Conservation (phyloP, 2,113 vertebrate species). For the Entelurus aequoreus region DNA sequence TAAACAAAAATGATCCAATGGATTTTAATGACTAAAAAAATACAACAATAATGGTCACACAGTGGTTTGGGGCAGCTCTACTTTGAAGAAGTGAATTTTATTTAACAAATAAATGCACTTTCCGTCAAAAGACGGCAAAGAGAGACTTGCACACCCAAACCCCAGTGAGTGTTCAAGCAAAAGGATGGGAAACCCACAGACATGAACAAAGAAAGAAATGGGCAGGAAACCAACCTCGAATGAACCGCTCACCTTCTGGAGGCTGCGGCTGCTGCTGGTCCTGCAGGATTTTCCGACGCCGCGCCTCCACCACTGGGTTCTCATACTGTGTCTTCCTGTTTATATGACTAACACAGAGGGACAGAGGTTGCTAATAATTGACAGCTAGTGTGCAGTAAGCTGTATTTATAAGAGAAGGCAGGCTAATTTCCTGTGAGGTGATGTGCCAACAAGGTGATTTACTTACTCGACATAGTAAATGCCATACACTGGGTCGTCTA, state of each 20-base stretch:
- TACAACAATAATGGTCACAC: slow-evolving; percentile 38
- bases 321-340: slow-evolving; percentile 98
- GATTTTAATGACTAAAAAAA: slow-evolving; percentile 43
- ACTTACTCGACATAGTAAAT: slow-evolving; percentile 99
- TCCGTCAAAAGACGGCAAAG: neutral
- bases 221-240: slow-evolving; percentile 75
- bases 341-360: slow-evolving; percentile 80
- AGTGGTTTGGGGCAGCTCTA: slow-evolving; percentile 43
- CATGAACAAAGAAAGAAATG: slow-evolving; percentile 71
- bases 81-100: neutral
- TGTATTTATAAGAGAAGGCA: neutral
- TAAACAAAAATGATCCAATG: slow-evolving; percentile 22
- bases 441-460: slow-evolving; percentile 10
- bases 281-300: slow-evolving; percentile 79
- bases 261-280: slow-evolving; percentile 79
- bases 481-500: slow-evolving; percentile 96
- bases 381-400: neutral
- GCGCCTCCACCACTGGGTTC: slow-evolving; percentile 93
- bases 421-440: slow-evolving; percentile 8
- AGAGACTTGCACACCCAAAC: slow-evolving; percentile 39
- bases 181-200: slow-evolving; percentile 52
- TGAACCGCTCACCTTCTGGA: slow-evolving; percentile 88
- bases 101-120: neutral
- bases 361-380: slow-evolving; percentile 1
- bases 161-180: slow-evolving; percentile 29